Evolutionary conservation across 1,140 invertebrate genomes (phyloP).

Genomic region (Tigriopus japonicus): DNA sequence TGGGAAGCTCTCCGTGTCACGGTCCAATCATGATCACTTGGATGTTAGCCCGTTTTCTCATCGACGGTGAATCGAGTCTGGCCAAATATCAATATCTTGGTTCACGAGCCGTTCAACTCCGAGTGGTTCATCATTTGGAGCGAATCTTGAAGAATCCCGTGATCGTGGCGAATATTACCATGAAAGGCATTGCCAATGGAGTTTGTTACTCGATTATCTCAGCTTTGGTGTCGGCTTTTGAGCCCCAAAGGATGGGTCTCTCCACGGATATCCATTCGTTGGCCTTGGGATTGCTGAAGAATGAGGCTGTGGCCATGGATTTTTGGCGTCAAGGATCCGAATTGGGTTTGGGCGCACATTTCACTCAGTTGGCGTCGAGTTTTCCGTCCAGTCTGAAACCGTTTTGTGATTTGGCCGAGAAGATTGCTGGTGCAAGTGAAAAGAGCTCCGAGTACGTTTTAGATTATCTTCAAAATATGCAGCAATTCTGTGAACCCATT

Average conservation of each 20-base stretch:
- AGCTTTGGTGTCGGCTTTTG: neutral
- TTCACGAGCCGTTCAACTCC: conserved; percentile 4
- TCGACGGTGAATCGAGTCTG: conserved; percentile 5
- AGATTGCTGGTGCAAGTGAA: no score
- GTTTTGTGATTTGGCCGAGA: no score
- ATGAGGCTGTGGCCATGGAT: neutral
- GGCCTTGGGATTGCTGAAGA: neutral
- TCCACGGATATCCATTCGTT: neutral
- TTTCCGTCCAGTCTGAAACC: neutral
- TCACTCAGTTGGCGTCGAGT: neutral
- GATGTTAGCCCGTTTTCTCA: conserved; percentile 10
- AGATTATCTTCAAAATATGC: no score
- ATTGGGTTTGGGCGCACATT: neutral
- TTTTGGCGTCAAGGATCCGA: conserved; percentile 8
- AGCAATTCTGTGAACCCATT: no score
- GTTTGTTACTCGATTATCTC: conserved; percentile 3
- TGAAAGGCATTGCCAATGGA: neutral
- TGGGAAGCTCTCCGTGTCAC: conserved; percentile 1
- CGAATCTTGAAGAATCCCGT: neutral
- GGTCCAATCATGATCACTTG: conserved; percentile 14
- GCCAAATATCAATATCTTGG: no score
- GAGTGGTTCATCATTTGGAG: neutral
- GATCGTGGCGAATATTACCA: neutral
- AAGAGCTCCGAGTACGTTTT: no score
- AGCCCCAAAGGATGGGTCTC: neutral